Evolutionary conservation across 2,113 vertebrate genomes (phyloP).

Genomic region (Melanostigma gelatinosum): DNA sequence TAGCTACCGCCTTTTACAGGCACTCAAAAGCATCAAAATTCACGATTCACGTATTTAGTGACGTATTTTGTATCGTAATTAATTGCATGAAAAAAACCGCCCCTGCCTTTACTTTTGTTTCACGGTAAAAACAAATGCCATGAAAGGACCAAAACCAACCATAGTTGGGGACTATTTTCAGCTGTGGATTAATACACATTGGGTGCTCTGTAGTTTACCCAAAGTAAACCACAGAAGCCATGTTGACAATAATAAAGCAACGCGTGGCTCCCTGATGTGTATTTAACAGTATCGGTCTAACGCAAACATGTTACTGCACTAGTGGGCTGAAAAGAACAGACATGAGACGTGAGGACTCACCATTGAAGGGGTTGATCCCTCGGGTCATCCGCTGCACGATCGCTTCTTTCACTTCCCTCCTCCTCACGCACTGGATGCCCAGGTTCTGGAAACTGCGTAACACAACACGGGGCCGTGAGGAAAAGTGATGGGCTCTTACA

Average conservation of each 20-base stretch:
- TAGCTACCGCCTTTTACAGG: too few species aligned
- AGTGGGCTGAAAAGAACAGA: neutral
- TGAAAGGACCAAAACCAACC: neutral
- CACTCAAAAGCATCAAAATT: too few species aligned
- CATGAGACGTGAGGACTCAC: conserved; percentile 79
- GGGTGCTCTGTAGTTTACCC: neutral
- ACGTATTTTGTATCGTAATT: too few species aligned
- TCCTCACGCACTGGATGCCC: conserved; percentile 97
- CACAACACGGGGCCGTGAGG: neutral
- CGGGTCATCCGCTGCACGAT: conserved; percentile 89
- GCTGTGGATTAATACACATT: neutral
- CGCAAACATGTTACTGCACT: neutral
- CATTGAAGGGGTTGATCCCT: conserved; percentile 95
- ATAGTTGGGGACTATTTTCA: neutral
- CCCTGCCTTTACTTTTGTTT: too few species aligned
- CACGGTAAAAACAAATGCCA: neutral
- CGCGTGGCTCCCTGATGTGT: neutral
- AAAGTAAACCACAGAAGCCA: neutral
- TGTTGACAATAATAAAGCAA: neutral
- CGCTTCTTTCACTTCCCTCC: conserved; percentile 95
- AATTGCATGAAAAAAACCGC: too few species aligned
- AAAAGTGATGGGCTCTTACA: neutral
- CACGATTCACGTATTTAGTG: too few species aligned
- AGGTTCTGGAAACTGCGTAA: conserved; percentile 93
- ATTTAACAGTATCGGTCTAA: neutral